phyloP scores from a whole-genome alignment of 2,888 invertebrate species.

The Eupithecia pulchellata region DNA sequence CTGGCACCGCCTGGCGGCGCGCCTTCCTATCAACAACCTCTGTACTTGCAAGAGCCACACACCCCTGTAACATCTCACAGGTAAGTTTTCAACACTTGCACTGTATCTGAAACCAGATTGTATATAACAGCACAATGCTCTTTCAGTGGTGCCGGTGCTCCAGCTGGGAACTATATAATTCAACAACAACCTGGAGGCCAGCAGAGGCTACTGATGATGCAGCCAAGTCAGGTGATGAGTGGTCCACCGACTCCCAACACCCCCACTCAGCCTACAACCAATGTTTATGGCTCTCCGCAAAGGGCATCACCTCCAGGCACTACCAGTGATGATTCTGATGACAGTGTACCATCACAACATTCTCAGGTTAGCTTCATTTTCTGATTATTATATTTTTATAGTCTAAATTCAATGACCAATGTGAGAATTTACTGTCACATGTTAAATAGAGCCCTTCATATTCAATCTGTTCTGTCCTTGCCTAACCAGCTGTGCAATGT shows the following conservation, averaged over 20 bases:
- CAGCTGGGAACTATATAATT: constrained; percentile 86
- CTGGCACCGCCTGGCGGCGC: constrained; percentile 86
- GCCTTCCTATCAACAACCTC: constrained; percentile 88
- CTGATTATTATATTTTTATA: not conserved
- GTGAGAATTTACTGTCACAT: not conserved
- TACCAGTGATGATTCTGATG: constrained; percentile 95
- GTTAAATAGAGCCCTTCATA: not conserved
- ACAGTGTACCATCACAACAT: constrained; percentile 89
- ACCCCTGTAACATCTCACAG: constrained; percentile 80
- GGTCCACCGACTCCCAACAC: constrained; percentile 78
- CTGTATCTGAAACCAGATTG: not conserved
- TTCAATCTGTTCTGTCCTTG: constrained; percentile 7
- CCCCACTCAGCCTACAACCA: constrained; percentile 69
- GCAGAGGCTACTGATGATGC: constrained; percentile 84
- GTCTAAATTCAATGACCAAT: not conserved
- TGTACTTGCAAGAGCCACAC: constrained; percentile 87
- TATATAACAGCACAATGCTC: constrained; percentile 7
- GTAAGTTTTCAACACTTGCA: constrained; percentile 51
- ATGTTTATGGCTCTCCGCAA: constrained; percentile 85
- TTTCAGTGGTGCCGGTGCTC: constrained; percentile 80
- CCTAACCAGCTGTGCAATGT: constrained; percentile 18
- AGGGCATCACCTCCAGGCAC: constrained; percentile 89
- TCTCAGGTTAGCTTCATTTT: constrained; percentile 68
- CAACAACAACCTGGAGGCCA: constrained; percentile 86
- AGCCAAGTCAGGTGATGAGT: constrained; percentile 81